Evolutionary conservation across 2,888 invertebrate species (phyloP), one percentile per base, ranked within the genome.

Genomic region (Protonemura montana): DNA sequence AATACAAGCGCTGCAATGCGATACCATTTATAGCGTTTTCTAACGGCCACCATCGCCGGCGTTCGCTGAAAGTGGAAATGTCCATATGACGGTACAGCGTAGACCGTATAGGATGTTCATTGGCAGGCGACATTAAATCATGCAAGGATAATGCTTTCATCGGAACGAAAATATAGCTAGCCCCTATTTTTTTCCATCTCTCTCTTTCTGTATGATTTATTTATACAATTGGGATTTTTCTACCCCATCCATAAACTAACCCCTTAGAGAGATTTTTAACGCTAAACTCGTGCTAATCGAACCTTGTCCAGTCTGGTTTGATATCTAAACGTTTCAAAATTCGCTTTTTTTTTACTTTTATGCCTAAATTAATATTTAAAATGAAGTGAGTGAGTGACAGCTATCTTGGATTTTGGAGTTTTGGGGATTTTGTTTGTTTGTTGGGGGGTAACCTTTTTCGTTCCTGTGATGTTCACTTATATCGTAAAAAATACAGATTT

Each of bases 91-190:
- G 35, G 26, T 28, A 42, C 26, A 76, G 30, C 42, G 81, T 27
- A 29, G 81, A 30, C 28, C 59, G 59, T 21, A 10, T 21, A 59
- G 59, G 59, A 59, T 59, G 59, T 29, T 76, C 85, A 87, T 87
- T 87, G 87, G 85, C 85, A 85, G 85, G 59, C 59, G 59, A 81
- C 87, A 87, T 82, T 87, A 85, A 87, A 87, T 87, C 87, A 87
- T 87, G 82, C 76, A 82, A 77, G 81, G 81, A 87, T 87, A 87
- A 87, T 87, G 87, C 85, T 85, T 85, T 87, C 87, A 87, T 87
- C 87, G 85, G 85, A 84, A 84, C 84, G 59, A 59, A 59, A 21
- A 84, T 76, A 59, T 76, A 84, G 28, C 27, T 30, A 76, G 76
- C 27, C 76, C 84, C 35, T 29, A 16, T 59, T 59, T 59, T 16